These are phyloP conservation scores for Cyprinella venusta DNA, from an alignment of 2,797 vertebrate genomes.

Conservation along the genomic window DNA sequence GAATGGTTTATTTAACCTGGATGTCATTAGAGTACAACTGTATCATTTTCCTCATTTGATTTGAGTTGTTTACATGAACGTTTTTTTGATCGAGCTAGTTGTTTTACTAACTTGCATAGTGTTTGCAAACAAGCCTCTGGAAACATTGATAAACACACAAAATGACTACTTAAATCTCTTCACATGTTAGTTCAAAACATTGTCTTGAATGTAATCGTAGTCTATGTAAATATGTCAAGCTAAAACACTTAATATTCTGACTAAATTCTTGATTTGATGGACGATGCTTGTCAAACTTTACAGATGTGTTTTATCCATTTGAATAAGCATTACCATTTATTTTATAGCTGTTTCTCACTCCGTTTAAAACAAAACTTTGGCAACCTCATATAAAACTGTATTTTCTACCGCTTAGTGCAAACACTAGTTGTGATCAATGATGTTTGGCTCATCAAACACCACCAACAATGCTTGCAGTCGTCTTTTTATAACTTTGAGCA, in stretches of 20 bases:
- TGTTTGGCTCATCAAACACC: slow-evolving; percentile 1
- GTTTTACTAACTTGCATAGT: background rate
- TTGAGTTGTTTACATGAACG: too few species aligned
- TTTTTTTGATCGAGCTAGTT: background rate
- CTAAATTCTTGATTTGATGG: background rate
- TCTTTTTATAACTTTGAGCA: background rate
- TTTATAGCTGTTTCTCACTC: background rate
- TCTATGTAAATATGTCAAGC: background rate
- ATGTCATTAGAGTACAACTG: too few species aligned
- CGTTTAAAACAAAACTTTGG: background rate
- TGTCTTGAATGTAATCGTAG: background rate
- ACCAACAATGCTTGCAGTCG: background rate
- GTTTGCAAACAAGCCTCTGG: background rate
- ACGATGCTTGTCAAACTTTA: background rate
- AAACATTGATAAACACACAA: background rate
- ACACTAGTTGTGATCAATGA: background rate
- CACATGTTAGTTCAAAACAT: background rate
- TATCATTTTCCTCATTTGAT: too few species aligned
- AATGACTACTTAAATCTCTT: background rate
- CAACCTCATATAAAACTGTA: too few species aligned
- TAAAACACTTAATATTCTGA: background rate
- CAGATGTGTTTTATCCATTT: background rate
- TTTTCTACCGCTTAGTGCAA: background rate
- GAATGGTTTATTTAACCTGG: too few species aligned
- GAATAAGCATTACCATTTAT: background rate